phyloP scores from a whole-genome alignment of 2,797 vertebrate genomes.

The Falco concolor region DNA sequence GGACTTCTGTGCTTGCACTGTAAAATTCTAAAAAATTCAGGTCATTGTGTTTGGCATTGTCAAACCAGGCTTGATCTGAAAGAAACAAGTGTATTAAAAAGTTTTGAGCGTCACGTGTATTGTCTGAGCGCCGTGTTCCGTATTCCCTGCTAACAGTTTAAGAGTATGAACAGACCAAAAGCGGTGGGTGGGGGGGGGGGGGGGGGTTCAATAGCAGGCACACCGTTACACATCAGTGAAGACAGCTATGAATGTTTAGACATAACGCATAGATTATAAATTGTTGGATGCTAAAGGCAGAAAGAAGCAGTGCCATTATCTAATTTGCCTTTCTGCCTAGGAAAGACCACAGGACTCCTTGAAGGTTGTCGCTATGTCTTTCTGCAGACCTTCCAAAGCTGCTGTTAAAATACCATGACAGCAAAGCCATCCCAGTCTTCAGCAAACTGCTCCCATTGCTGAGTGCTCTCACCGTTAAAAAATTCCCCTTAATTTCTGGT shows the following conservation, averaged over 20 bases:
- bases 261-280: not conserved
- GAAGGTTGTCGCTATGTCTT: not conserved
- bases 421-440: not conserved
- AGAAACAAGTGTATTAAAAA: not conserved
- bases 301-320: not conserved
- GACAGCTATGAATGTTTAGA: not conserved
- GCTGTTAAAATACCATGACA: accelerated
- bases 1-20: not conserved
- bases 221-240: not conserved
- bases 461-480: not conserved
- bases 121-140: not conserved
- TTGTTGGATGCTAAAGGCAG: not conserved
- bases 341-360: not conserved
- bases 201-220: not conserved
- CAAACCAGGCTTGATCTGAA: not conserved
- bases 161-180: not conserved
- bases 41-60: not conserved
- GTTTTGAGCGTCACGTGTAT: not conserved
- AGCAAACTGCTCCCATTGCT: not conserved
- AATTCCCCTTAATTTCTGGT: not conserved
- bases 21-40: not conserved
- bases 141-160: not conserved
- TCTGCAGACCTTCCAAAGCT: not conserved
- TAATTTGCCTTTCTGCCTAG: not conserved
- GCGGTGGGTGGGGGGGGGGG: no score